Evolutionary conservation across 2,797 vertebrate genomes (phyloP), one percentile per base, ranked within the genome.

Genomic region (Poeciliopsis gracilis): DNA sequence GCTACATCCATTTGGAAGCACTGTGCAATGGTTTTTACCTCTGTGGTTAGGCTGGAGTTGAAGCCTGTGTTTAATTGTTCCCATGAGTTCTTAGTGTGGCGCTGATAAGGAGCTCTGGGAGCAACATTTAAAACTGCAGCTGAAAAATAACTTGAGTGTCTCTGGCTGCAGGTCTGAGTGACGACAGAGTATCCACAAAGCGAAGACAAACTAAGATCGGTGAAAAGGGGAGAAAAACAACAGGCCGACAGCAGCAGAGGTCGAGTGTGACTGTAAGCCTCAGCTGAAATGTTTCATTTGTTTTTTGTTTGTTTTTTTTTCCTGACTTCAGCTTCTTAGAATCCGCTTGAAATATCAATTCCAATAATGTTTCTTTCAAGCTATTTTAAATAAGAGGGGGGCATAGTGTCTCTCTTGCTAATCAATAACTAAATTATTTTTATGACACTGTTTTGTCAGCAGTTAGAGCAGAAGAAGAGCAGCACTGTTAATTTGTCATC

Each of bases 21-120:
- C 88, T 90, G 93, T 83, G 91, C 87, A 93, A 96, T 95, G 95
- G 93, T 95, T 95, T 95, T 95, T 96, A 95, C 94, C 90, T 93
- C 94, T 94, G 93, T 80, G 95, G 96, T 95, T 96, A 86, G 75
- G 93, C 93, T 89, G 84, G 95, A 96, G 96, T 97, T 97, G 96
- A 97, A 96, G 95, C 91, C 93, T 94, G 89, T 95, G 94, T 95
- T 97, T 97, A 97, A 97, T 97, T 95, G 94, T 96, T 97, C 97
- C 97, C 97, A 90, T 38, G 97, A 97, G 97, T 94, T 95, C 95
- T 94, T 96, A 97, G 96, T 96, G 96, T 92, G 95, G 96, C 96
- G 96, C 96, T 97, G 97, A 98, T 98, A 96, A 97, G 94, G 95
- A 94, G 93, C 97, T 97, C 90, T 86, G 97, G 97, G 97, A 98